phyloP scores from a whole-genome alignment of 1,140 invertebrate genomes.

The Orussus abietinus region DNA sequence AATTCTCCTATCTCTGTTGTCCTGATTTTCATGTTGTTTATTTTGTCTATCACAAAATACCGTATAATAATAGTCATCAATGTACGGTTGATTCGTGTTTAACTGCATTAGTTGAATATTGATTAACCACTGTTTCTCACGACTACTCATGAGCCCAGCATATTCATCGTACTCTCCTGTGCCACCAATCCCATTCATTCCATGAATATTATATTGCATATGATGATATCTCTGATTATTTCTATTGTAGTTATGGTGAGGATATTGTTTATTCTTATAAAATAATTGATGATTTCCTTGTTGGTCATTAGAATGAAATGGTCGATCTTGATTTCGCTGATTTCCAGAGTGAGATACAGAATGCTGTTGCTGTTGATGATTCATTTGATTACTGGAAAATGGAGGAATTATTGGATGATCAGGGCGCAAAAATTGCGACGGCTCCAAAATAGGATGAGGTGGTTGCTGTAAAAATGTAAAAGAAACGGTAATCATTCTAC shows the following conservation, averaged over 20 bases:
- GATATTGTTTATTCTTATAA: constrained; percentile 47
- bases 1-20: constrained; percentile 47
- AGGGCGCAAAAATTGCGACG: constrained; percentile 34
- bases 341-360: constrained; percentile 41
- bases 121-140: constrained; percentile 90
- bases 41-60: constrained; percentile 52
- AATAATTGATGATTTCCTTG: constrained; percentile 42
- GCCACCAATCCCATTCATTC: constrained; percentile 35
- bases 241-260: constrained; percentile 39
- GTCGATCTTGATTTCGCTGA: constrained; percentile 43
- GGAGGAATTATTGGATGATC: constrained; percentile 37
- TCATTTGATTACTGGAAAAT: constrained; percentile 35
- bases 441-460: constrained; percentile 33
- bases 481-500: constrained; percentile 5
- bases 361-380: constrained; percentile 38
- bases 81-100: constrained; percentile 78
- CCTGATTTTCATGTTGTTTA: constrained; percentile 48
- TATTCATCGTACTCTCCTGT: constrained; percentile 69
- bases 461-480: constrained; percentile 28
- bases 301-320: constrained; percentile 36
- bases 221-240: constrained; percentile 39
- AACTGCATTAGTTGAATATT: constrained; percentile 89
- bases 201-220: constrained; percentile 33
- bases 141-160: constrained; percentile 82
- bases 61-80: constrained; percentile 83